These are phyloP conservation scores for Myripristis murdjan DNA, from an alignment of 2,797 vertebrate species.

Conservation along the genomic window DNA sequence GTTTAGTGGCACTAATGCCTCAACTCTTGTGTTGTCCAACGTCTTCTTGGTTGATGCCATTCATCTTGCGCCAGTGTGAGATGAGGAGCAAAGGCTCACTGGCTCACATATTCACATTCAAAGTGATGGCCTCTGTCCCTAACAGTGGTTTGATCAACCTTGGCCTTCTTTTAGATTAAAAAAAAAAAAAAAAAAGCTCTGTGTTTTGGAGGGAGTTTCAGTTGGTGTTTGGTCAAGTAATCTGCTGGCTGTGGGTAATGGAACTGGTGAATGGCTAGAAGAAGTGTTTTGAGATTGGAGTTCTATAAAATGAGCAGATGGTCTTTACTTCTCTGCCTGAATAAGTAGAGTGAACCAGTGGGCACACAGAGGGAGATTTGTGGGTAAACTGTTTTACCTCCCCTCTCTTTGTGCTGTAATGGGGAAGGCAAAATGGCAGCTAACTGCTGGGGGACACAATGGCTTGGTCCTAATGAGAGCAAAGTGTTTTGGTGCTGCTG, in stretches of 20 bases:
- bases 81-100: constrained; percentile 48
- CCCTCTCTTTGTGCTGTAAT: constrained; percentile 78
- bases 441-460: constrained; percentile 72
- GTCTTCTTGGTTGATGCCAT: constrained; percentile 58
- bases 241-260: constrained; percentile 74
- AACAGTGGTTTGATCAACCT: constrained; percentile 47
- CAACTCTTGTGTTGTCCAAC: constrained; percentile 57
- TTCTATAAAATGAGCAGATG: constrained; percentile 83
- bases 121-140: constrained; percentile 53
- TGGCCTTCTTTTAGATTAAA: constrained; percentile 53
- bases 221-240: constrained; percentile 75
- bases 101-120: constrained; percentile 50
- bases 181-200: background rate
- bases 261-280: constrained; percentile 71
- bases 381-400: constrained; percentile 84
- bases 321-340: constrained; percentile 78
- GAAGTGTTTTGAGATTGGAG: constrained; percentile 66
- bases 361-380: constrained; percentile 81
- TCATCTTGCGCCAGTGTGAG: constrained; percentile 65
- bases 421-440: constrained; percentile 77
- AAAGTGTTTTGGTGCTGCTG: constrained; percentile 75
- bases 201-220: constrained; percentile 60
- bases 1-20: constrained; percentile 38
- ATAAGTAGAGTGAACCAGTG: constrained; percentile 79
- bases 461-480: constrained; percentile 72